Base-by-base conservation (phyloP, 2,888 invertebrate genomes). In the Acrocyrtus sp. region DNA sequence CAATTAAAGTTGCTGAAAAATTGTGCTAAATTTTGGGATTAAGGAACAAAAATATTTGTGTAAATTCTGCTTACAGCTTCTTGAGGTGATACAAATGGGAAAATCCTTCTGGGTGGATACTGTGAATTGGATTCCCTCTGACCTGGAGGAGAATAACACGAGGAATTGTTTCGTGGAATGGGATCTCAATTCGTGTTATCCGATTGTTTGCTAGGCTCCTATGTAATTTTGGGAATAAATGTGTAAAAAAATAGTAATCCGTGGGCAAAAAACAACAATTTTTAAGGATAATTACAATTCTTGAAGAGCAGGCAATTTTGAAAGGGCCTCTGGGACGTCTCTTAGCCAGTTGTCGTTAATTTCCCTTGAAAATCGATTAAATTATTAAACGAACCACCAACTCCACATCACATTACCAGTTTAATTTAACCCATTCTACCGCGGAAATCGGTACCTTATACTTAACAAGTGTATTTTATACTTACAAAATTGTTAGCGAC, bases 141-240 rank as follows among this genome's bases (percentile, higher is more conserved):
- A 96, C 87, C 83, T 94, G 94, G 45, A 96, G 86, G 43, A 92
- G 88, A 77, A 90, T 87, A 65, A 96, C 88, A 19, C 89, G 89
- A 43, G 88, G 86, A 82, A 90, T 89, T 81, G 88, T 87, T 82
- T 89, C 89, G 82, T 95, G 88, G 78, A 90, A 88, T 68, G 91
- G 88, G 62, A 88, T 88, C n/a, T 88, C 89, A 82, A 95, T 89
- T 84, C 88, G 89, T 83, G 89, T 89, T 83, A 96, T 91, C 80
- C 89, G 89, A 86, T 96, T 96, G 84, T 91, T 90, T 27, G 92
- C 91, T 83, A 95, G 86, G 50, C 92, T 92, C 83, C 96, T 94
- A 87, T 2, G 82, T 74, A 83, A 81, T 68, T 75, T n/a, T n/a
- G n/a, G n/a, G n/a, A n/a, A n/a, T n/a, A n/a, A n/a, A n/a, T n/a